phyloP scores from a whole-genome alignment of 2,888 invertebrate species.

The Meghimatium bilineatum region DNA sequence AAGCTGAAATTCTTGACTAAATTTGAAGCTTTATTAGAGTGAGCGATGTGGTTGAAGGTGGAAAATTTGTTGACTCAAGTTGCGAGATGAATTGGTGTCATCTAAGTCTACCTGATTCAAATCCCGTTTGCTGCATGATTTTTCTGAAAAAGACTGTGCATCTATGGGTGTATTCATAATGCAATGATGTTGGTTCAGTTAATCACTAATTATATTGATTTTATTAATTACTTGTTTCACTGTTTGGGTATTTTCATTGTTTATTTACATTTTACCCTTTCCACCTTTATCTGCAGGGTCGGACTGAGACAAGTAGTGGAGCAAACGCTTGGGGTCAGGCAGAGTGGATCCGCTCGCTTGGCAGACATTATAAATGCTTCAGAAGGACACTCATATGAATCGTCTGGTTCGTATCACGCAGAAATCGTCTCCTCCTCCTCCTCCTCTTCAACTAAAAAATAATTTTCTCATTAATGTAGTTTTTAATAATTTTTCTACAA shows the following conservation, averaged over 20 bases:
- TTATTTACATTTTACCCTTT: constrained; percentile 21
- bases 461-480: not conserved
- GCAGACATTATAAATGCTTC: constrained; percentile 65
- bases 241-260: not conserved
- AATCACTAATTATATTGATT: no score
- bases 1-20: no score
- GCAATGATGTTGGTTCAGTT: no score
- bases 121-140: no score
- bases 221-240: not conserved
- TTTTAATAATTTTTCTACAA: not conserved
- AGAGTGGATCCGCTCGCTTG: constrained; percentile 64
- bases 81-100: no score
- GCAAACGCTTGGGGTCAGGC: constrained; percentile 65
- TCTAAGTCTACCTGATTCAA: no score
- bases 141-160: no score
- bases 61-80: no score
- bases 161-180: no score
- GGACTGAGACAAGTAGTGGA: constrained; percentile 66
- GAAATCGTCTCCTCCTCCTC: not conserved
- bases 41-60: no score
- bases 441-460: constrained; percentile 35
- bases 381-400: constrained; percentile 42
- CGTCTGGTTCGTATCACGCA: constrained; percentile 40
- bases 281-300: constrained; percentile 50
- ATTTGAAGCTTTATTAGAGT: no score